Percentiles rank a stretch among this genome's conserved stretches.
phyloP scores from a whole-genome alignment of 2,797 vertebrate genomes.

The Gymnodraco acuticeps region DNA sequence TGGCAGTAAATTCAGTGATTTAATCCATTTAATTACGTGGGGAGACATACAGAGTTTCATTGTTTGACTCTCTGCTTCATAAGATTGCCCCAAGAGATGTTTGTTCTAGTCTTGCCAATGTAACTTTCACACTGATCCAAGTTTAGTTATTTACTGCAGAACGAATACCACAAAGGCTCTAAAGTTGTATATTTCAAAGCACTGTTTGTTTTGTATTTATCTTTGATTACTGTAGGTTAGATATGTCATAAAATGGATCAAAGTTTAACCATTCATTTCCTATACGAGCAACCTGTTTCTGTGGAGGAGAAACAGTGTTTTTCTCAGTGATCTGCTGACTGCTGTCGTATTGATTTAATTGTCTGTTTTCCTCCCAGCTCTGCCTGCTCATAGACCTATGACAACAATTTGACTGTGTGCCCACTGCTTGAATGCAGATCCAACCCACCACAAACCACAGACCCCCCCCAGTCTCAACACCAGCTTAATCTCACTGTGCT shows the following conservation, averaged over 20 bases:
- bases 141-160: constrained; percentile 25
- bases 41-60: constrained; percentile 18
- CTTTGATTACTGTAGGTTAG: constrained; percentile 9
- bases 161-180: not conserved
- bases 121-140: constrained; percentile 26
- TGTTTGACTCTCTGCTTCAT: constrained; percentile 32
- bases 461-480: constrained; percentile 55
- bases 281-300: constrained; percentile 41
- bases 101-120: constrained; percentile 25
- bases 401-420: constrained; percentile 54
- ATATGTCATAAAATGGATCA: constrained; percentile 10
- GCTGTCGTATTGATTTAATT: constrained; percentile 80
- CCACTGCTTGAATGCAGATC: constrained; percentile 54
- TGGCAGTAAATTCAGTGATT: constrained; percentile 14
- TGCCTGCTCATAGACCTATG: constrained; percentile 61
- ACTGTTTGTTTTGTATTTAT: constrained; percentile 8
- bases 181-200: constrained; percentile 21
- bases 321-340: constrained; percentile 70
- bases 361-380: constrained; percentile 65
- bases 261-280: constrained; percentile 31
- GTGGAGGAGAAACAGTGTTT: constrained; percentile 20
- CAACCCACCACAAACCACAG: constrained; percentile 46
- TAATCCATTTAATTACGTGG: constrained; percentile 28
- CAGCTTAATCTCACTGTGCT: constrained; percentile 68
- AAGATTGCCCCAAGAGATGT: not conserved